Evolutionary conservation across 2,797 vertebrate genomes (phyloP).

Genomic region (Premnoplex brunnescens): DNA sequence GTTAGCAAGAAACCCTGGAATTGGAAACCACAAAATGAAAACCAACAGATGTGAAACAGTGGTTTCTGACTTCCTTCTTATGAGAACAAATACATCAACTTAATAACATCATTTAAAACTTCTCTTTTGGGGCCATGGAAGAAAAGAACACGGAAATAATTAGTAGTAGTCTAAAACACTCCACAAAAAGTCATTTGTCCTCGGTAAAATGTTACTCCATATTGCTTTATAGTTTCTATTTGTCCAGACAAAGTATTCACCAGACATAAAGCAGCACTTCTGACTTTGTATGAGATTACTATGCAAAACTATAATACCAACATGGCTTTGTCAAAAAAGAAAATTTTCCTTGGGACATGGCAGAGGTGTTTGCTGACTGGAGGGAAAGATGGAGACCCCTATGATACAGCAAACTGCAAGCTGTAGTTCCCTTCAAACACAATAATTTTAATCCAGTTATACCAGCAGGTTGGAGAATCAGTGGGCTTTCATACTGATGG

Average conservation of each 20-base stretch:
- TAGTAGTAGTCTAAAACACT: background rate
- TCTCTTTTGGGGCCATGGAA: background rate
- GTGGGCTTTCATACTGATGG: conserved; percentile 15
- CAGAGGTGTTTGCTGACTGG: background rate
- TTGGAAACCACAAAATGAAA: conserved; percentile 18
- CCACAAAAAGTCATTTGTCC: background rate
- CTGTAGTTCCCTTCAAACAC: background rate
- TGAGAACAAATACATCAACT: conserved; percentile 15
- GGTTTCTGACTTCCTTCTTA: conserved; percentile 36
- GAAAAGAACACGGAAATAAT: background rate
- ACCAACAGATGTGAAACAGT: conserved; percentile 24
- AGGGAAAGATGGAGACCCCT: background rate
- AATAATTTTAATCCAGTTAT: conserved; percentile 63
- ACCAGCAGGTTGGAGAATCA: conserved; percentile 8
- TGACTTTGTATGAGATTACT: background rate
- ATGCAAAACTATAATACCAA: background rate
- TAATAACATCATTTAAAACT: conserved; percentile 1
- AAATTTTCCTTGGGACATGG: accelerated
- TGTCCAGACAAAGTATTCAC: background rate
- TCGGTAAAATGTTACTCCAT: background rate
- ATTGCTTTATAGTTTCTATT: conserved; percentile 6
- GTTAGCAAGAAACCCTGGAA: background rate
- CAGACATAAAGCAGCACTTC: background rate
- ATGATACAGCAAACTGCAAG: background rate
- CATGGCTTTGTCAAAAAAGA: background rate